Base-by-base conservation (phyloP, 1,140 invertebrate species). In the Hormaphis cornu region DNA sequence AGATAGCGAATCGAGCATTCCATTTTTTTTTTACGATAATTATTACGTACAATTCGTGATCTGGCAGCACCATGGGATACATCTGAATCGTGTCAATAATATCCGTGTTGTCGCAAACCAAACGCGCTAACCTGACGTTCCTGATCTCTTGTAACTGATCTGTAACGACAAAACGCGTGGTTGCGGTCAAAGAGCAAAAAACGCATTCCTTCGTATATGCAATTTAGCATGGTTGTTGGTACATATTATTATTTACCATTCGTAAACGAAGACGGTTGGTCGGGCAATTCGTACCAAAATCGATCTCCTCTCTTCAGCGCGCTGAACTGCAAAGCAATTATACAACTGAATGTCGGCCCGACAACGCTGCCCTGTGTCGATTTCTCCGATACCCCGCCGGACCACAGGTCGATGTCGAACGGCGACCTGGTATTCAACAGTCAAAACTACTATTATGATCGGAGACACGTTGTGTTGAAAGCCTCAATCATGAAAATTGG, bases 101-200 rank as follows among this genome's bases (percentile, higher is more conserved):
- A 77, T 97, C 93, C 1, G 90, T 93, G 76, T 97, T 98, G 76
- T 97, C 93, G 78, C 96, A 99, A 63, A 98, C 89, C 40, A 98
- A 80, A 70, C 91, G 83, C 0, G 94, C 87, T 0, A 98, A 80
- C 73, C 87, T 86, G 0, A 87, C 80, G 78, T 96, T 96, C 66
- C 91, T 84, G 58, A 99, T 86, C 80, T 98, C 93, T 70, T 85
- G 83, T 46, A 98, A 77, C 82, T 99, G 96, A 75, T 91, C 91
- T 75, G 83, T 8, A 77, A 69, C n/a, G 2, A 28, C 18, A 30
- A 50, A 20, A 24, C 2, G 1, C 3, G 6, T 14, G 3, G 24
- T 63, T 33, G 44, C n/a, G 37, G 26, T 16, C 3, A 58, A 14
- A 48, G n/a, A 37, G 10, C 5, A 37, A 58, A 22, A 35, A 0